Evolutionary conservation across 92 coral and sea anemone species (phyloP).

Genomic region (Bergia sp.): DNA sequence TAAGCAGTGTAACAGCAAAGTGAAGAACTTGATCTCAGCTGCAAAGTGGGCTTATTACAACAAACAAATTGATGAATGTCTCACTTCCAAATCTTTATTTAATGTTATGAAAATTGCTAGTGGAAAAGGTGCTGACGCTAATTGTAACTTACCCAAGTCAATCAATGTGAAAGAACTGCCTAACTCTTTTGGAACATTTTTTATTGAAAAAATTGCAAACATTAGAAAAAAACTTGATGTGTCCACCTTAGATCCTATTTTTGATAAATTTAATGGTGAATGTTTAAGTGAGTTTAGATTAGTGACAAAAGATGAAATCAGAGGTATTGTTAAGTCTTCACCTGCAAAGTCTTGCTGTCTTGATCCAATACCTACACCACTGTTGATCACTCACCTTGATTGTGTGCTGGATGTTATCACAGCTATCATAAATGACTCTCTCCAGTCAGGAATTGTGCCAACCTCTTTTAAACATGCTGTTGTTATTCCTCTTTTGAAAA

Average conservation of each 20-base stretch:
- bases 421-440: constrained; percentile 29
- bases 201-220: constrained; percentile 25
- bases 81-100: too few species aligned
- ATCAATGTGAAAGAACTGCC: too few species aligned
- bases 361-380: constrained; percentile 30
- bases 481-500: too few species aligned
- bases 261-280: constrained; percentile 27
- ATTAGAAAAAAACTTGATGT: constrained; percentile 27
- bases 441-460: constrained; percentile 28
- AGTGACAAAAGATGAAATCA: constrained; percentile 26
- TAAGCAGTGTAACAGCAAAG: too few species aligned
- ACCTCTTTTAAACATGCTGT: neutral
- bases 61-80: too few species aligned
- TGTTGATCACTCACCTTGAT: constrained; percentile 30
- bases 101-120: too few species aligned
- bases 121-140: too few species aligned
- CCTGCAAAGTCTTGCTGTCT: constrained; percentile 31
- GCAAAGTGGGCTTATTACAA: too few species aligned
- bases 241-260: constrained; percentile 27
- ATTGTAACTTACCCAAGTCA: too few species aligned
- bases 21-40: too few species aligned
- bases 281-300: constrained; percentile 23
- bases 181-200: neutral
- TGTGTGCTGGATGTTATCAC: constrained; percentile 30
- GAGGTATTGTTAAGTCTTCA: constrained; percentile 29